A percentile compares a stretch with the other conserved stretches of the same genome.
phyloP scores from a whole-genome alignment of 1,140 invertebrate species.

The Drosophila erecta region DNA sequence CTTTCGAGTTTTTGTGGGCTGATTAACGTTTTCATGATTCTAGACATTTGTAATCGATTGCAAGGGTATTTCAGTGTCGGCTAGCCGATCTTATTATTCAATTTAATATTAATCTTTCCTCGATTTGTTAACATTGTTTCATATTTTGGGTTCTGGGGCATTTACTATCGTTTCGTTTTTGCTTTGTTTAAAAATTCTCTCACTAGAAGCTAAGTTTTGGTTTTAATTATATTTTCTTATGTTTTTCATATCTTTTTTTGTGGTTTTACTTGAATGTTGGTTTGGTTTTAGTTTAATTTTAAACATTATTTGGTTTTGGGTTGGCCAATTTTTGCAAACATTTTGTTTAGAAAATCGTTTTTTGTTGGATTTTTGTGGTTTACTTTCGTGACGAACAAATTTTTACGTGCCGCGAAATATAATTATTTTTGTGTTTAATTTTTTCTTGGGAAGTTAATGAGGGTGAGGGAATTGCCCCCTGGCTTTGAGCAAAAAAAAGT shows the following conservation, averaged over 20 bases:
- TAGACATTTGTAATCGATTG: slow-evolving; percentile 8
- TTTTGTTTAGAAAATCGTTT: slow-evolving; percentile 59
- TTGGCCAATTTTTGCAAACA: slow-evolving; percentile 52
- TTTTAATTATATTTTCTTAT: slow-evolving; percentile 41
- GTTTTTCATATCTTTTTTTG: slow-evolving; percentile 32
- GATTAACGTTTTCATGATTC: background rate
- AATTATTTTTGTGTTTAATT: slow-evolving; percentile 27
- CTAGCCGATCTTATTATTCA: slow-evolving; percentile 23
- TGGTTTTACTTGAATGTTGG: slow-evolving; percentile 19
- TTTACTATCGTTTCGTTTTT: slow-evolving; percentile 16
- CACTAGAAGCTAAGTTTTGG: slow-evolving; percentile 68
- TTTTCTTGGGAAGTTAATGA: slow-evolving; percentile 12
- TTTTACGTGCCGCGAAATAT: slow-evolving; percentile 68
- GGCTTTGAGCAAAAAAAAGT: slow-evolving; percentile 57
- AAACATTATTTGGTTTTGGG: slow-evolving; percentile 50
- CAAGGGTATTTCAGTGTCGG: slow-evolving; percentile 42
- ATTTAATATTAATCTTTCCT: slow-evolving; percentile 12
- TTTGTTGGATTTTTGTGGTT: slow-evolving; percentile 29
- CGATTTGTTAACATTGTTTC: slow-evolving; percentile 39
- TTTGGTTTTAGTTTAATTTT: slow-evolving; percentile 63
- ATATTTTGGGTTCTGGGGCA: slow-evolving; percentile 19
- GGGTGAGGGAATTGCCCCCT: slow-evolving; percentile 27
- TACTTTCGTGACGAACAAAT: slow-evolving; percentile 52
- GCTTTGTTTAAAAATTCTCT: slow-evolving; percentile 65
- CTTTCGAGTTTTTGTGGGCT: background rate